Evolutionary conservation across 2,888 invertebrate species (phyloP).

Genomic region (Clepsis dumicolana): DNA sequence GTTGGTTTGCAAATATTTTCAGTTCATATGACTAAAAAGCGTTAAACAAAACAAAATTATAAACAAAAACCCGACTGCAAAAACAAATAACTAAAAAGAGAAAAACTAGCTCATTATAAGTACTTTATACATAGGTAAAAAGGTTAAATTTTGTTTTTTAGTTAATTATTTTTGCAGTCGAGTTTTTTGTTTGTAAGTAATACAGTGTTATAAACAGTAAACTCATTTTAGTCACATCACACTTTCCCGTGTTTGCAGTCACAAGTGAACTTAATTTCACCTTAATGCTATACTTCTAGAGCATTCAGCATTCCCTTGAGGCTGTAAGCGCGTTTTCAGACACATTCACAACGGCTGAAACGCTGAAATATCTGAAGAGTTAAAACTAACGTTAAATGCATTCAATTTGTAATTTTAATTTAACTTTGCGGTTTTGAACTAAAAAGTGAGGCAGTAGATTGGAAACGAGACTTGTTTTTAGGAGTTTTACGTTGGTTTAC

Average conservation of each 20-base stretch:
- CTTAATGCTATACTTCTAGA: neutral
- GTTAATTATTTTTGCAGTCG: too few species aligned
- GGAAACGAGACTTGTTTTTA: neutral
- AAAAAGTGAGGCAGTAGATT: constrained; percentile 7
- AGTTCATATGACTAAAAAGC: too few species aligned
- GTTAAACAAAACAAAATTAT: too few species aligned
- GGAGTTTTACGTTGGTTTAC: neutral
- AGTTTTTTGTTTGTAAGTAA: neutral
- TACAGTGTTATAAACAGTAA: neutral
- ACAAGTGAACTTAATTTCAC: constrained; percentile 3
- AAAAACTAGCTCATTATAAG: too few species aligned
- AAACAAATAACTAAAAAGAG: too few species aligned
- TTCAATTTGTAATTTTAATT: constrained; percentile 17
- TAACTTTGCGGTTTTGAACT: constrained; percentile 5
- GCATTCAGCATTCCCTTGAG: neutral
- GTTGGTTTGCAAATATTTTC: too few species aligned
- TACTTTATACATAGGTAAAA: too few species aligned
- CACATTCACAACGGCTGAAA: constrained; percentile 3
- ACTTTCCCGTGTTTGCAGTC: neutral
- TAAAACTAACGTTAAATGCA: constrained; percentile 9
- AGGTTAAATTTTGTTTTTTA: too few species aligned
- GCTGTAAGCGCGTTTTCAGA: neutral
- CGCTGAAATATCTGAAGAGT: neutral
- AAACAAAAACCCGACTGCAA: too few species aligned
- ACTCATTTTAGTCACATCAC: neutral